Conservation (phyloP, 2,797 vertebrate genomes). For the Paguma larvata region DNA sequence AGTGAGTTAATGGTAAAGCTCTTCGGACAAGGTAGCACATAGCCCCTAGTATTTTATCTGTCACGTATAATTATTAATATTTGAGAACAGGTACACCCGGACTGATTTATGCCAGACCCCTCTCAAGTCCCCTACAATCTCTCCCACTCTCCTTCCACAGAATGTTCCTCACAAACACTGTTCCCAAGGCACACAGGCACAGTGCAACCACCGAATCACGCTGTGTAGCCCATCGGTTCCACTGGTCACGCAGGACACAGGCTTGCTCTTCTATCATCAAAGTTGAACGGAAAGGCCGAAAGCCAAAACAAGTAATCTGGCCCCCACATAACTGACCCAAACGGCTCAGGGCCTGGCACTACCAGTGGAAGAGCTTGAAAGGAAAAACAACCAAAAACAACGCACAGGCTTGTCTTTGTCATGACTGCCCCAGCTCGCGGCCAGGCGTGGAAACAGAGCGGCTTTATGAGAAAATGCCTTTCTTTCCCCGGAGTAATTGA, state of each 20-base stretch:
- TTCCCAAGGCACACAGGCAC: background rate
- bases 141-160: background rate
- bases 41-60: background rate
- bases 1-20: background rate
- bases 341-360: constrained; percentile 74
- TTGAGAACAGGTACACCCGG: background rate
- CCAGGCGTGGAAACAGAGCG: constrained; percentile 61
- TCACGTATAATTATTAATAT: background rate
- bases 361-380: constrained; percentile 53
- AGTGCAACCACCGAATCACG: accelerated
- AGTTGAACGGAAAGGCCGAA: background rate
- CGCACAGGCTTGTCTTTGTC: constrained; percentile 79
- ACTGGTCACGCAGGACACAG: background rate
- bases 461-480: constrained; percentile 77
- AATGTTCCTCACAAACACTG: background rate
- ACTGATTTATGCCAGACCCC: too few relatives aligned
- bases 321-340: constrained; percentile 49
- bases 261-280: background rate
- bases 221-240: background rate
- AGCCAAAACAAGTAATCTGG: constrained; percentile 59
- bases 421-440: background rate
- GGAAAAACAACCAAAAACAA: constrained; percentile 72
- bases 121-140: background rate
- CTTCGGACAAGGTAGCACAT: background rate
- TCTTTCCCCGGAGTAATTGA: constrained; percentile 72